Conservation (phyloP, 2,888 invertebrate species). For the Zhengitettix transpicula region DNA sequence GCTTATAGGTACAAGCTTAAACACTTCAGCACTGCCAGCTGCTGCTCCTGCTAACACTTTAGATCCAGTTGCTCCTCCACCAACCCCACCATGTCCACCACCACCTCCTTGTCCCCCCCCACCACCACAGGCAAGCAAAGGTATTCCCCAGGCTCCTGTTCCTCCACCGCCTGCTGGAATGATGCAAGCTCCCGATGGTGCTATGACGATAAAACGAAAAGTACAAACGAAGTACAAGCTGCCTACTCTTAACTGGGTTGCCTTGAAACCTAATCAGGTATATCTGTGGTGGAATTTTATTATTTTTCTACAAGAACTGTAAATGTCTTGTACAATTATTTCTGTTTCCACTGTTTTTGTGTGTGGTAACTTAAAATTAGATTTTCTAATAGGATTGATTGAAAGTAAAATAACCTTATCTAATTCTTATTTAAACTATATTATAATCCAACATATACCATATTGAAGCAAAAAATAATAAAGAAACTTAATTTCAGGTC, state of each 20-base stretch:
- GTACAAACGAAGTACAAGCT: conserved; percentile 93
- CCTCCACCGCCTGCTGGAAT: conserved; percentile 67
- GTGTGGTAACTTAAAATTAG: too few species aligned
- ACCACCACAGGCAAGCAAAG: conserved; percentile 21
- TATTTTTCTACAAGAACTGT: too few species aligned
- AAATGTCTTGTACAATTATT: too few species aligned
- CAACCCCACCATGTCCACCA: conserved; percentile 17
- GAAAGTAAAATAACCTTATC: neutral
- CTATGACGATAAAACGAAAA: conserved; percentile 93
- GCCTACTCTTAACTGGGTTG: conserved; percentile 96
- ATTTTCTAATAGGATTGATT: too few species aligned
- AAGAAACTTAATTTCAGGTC: conserved; percentile 34
- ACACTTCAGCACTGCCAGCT: neutral
- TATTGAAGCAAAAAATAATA: neutral
- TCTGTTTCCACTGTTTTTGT: too few species aligned
- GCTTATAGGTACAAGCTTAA: too few species aligned
- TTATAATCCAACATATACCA: too few species aligned
- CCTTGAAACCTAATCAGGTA: conserved; percentile 92
- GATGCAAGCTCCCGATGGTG: conserved; percentile 64
- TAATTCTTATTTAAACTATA: neutral
- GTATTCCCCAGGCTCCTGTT: conserved; percentile 38
- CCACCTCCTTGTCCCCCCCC: conserved; percentile 25
- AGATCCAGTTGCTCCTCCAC: conserved; percentile 23
- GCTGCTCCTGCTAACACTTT: conserved; percentile 15
- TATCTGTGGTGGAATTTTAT: too few species aligned